Percentiles rank a stretch among this genome's conserved stretches.
These are phyloP conservation scores for Leptopilina boulardi DNA, from an alignment of 1,140 invertebrate genomes.

Conservation along the genomic window DNA sequence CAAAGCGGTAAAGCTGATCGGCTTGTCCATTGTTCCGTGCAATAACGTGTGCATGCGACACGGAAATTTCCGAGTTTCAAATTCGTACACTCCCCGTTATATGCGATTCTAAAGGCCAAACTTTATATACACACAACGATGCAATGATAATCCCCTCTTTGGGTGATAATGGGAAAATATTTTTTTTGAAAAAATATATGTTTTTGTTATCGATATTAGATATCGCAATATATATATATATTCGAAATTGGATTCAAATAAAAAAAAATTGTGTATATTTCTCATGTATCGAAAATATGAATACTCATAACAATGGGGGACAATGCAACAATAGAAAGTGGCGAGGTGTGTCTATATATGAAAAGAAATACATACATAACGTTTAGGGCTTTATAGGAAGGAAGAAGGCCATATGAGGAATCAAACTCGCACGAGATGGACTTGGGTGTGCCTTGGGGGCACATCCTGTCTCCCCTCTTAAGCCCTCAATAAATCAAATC, in stretches of 20 bases:
- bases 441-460: conserved; percentile 60
- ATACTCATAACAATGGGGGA: background rate
- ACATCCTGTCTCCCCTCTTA: conserved; percentile 59
- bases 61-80: conserved; percentile 28
- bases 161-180: background rate
- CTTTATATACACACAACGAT: conserved; percentile 2
- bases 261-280: background rate
- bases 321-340: background rate
- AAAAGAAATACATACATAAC: background rate
- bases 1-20: conserved; percentile 28
- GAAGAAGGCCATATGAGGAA: background rate
- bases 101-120: background rate
- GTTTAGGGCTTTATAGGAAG: conserved; percentile 15
- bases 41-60: conserved; percentile 32
- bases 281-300: background rate
- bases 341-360: background rate
- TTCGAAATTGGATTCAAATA: too few relatives aligned
- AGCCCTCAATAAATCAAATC: conserved; percentile 62
- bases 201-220: too few relatives aligned
- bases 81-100: background rate
- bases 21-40: conserved; percentile 32
- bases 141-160: conserved; percentile 14
- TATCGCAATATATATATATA: too few relatives aligned
- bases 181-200: too few relatives aligned
- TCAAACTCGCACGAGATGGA: conserved; percentile 60